Percentiles rank a stretch among this genome's conserved stretches.
Evolutionary conservation across 30 jellyfish, hydroid and myxozoan species (phyloP).

Genomic region (Mastigias papua): DNA sequence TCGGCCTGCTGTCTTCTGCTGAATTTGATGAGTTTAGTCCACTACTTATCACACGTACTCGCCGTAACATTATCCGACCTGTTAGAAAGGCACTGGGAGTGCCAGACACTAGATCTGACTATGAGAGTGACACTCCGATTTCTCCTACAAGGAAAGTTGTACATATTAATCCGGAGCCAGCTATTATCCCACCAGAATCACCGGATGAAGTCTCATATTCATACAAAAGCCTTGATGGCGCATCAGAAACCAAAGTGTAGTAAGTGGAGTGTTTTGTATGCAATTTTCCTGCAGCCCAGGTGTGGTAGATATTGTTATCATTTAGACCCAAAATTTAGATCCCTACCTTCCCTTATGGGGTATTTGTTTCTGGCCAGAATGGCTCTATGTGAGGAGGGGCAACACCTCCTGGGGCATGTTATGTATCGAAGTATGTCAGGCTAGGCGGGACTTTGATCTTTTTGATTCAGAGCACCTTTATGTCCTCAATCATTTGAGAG

Average conservation of each 20-base stretch:
- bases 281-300: neutral
- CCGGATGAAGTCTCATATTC: constrained; percentile 2
- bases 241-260: constrained; percentile 31
- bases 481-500: too few relatives aligned
- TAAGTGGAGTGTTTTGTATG: neutral
- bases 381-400: too few relatives aligned
- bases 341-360: too few relatives aligned
- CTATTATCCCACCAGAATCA: constrained; percentile 1
- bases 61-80: constrained; percentile 91
- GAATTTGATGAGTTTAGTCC: constrained; percentile 90
- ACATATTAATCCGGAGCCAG: constrained; percentile 45
- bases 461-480: too few relatives aligned
- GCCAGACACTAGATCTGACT: constrained; percentile 77
- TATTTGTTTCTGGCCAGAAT: too few relatives aligned
- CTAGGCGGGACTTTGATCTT: too few relatives aligned
- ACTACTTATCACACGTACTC: constrained; percentile 80
- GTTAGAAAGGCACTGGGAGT: constrained; percentile 91
- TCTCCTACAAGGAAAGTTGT: constrained; percentile 41
- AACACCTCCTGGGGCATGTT: too few relatives aligned
- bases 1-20: constrained; percentile 83
- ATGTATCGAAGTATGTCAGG: too few relatives aligned
- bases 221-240: neutral
- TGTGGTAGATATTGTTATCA: too few relatives aligned
- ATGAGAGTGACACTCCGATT: constrained; percentile 47
- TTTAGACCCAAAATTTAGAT: too few relatives aligned